phyloP scores from a whole-genome alignment of 2,888 invertebrate species.

The Spodoptera exigua region DNA sequence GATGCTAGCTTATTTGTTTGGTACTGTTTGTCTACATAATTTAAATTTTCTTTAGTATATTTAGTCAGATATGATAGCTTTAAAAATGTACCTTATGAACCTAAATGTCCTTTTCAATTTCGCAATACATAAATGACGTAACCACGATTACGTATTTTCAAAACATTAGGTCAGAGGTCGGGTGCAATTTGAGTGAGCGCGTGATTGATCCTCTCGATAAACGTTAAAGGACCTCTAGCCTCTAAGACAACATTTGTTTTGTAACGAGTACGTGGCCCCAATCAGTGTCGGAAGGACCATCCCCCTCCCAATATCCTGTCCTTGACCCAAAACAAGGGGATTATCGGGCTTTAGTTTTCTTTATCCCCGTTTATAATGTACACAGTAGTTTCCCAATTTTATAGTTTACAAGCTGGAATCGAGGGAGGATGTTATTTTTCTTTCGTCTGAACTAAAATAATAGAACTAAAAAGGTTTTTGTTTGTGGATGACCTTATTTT shows the following conservation, averaged over 20 bases:
- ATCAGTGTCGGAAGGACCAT: constrained; percentile 10
- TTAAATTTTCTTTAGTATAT: no score
- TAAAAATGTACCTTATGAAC: no score
- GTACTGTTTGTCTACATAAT: not conserved
- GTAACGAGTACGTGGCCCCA: constrained; percentile 3
- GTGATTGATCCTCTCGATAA: not conserved
- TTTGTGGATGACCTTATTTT: no score
- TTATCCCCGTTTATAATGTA: constrained; percentile 2
- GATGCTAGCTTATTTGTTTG: not conserved
- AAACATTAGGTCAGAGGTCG: not conserved
- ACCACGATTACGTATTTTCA: no score
- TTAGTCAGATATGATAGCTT: no score
- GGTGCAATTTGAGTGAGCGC: not conserved
- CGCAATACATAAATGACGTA: no score
- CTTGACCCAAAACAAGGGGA: constrained; percentile 18
- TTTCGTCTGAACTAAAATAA: no score
- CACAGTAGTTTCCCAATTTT: not conserved
- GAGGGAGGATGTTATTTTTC: no score
- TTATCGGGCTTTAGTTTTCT: not conserved
- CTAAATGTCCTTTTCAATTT: no score
- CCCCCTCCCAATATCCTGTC: constrained; percentile 1
- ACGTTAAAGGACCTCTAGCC: not conserved
- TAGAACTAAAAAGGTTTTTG: no score
- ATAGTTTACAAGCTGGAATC: not conserved
- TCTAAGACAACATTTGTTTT: constrained; percentile 22